Conservation (phyloP, 1,140 invertebrate species). For the silkworm (Bombyx mori) region DNA sequence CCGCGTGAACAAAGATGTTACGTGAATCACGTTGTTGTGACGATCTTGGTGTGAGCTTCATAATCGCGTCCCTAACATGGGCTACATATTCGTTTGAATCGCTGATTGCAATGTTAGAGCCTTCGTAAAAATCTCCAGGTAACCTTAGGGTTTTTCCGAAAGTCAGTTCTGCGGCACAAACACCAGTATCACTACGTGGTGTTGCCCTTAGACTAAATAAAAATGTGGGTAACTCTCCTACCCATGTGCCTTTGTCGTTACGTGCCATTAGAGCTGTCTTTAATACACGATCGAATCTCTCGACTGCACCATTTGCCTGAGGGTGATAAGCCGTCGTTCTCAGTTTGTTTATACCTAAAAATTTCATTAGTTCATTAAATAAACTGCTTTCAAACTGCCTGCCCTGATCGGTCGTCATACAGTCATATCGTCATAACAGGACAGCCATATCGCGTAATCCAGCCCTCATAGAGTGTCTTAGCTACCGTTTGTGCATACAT, state of each 20-base stretch:
- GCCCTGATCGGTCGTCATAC: too few relatives aligned
- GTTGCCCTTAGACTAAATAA: conserved; percentile 4
- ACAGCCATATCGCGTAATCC: conserved; percentile 6
- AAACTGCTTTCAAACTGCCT: not conserved
- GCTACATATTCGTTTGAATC: not conserved
- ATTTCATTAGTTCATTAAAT: not conserved
- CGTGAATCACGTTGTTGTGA: not conserved
- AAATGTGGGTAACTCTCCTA: conserved; percentile 4
- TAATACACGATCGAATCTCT: conserved; percentile 1
- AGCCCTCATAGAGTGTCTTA: conserved; percentile 7
- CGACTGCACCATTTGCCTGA: conserved; percentile 1
- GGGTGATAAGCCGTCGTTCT: conserved; percentile 4
- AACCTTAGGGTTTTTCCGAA: conserved; percentile 3
- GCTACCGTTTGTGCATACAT: conserved; percentile 4
- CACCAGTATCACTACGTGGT: not conserved
- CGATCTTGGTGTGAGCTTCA: too few relatives aligned
- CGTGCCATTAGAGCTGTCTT: conserved; percentile 1
- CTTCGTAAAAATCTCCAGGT: conserved; percentile 7
- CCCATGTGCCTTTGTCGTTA: not conserved
- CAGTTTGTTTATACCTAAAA: not conserved
- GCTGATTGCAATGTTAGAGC: too few relatives aligned
- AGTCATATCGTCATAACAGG: conserved; percentile 2
- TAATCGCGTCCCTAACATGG: too few relatives aligned
- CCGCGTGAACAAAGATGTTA: conserved; percentile 4
- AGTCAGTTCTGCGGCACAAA: conserved; percentile 4